Evolutionary conservation across 2,888 invertebrate genomes (phyloP), one percentile per base, ranked within the genome.

Genomic region (Synanthedon formicaeformis): DNA sequence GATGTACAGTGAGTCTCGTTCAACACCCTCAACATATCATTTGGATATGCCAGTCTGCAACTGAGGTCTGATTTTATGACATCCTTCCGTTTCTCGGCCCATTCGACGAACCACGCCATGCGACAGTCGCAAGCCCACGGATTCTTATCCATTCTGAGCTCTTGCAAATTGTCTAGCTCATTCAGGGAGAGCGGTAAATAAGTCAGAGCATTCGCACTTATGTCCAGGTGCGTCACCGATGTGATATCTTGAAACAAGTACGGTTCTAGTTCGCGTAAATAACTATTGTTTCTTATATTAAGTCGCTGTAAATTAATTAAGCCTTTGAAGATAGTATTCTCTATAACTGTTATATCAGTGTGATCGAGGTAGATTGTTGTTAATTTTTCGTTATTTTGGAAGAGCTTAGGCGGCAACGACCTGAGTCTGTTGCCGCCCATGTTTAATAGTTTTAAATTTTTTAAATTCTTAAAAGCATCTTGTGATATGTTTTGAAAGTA

Each of bases 51-150:
- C 60, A 89, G 81, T 16, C 89, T 88, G 67, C 94, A 94, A 58
- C 90, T 91, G 51, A 94, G 75, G 18, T 91, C 90, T 0, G 91
- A 90, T 59, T 89, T 88, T 53, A 86, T 79, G 18, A 80, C 81
- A 49, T 87, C 78, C 58, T 80, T 81, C 51, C 86, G 79, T 58
- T 73, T 80, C 53, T 90, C 90, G 10, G 90, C 88, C 86, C 86
- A 86, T 51, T 61, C 63, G 16, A 71, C 78, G 60, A 95, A 91
- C 95, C 95, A 95, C 59, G 90, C 91, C 90, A 95, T 93, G 51
- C 93, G 90, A 68, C 96, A 96, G 75, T 96, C 95, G 81, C 96
- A 96, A 14, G 92, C 91, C 92, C 94, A 95, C 34, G 92, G 92
- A 73, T 96, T 96, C 54, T 91, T 90, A 41, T 90, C 86, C 60